A percentile compares a stretch with the other conserved stretches of the same genome.
These are phyloP conservation scores for Nebria brevicollis DNA, from an alignment of 2,888 invertebrate genomes.

Conservation along the genomic window DNA sequence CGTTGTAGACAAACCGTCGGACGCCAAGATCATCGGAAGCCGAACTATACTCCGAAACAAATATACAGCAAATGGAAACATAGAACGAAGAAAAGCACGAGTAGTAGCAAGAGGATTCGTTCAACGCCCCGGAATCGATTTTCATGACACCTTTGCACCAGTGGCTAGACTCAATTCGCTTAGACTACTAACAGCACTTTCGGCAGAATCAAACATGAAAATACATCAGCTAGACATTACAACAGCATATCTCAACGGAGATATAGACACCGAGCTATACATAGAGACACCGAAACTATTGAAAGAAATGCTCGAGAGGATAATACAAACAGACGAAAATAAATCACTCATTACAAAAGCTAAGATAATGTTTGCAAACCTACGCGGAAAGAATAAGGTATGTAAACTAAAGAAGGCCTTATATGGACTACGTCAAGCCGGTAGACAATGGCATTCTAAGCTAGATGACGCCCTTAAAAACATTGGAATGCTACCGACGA, in stretches of 20 bases:
- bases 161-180: slow-evolving; percentile 24
- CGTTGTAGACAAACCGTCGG: slow-evolving; percentile 35
- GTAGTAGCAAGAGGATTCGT: too few species aligned
- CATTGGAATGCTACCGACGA: slow-evolving; percentile 46
- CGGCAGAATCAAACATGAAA: slow-evolving; percentile 32
- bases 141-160: too few species aligned
- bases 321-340: slow-evolving; percentile 20
- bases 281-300: slow-evolving; percentile 48
- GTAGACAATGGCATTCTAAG: slow-evolving; percentile 50
- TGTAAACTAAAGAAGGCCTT: slow-evolving; percentile 50
- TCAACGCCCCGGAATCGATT: too few species aligned
- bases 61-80: too few species aligned
- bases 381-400: slow-evolving; percentile 47
- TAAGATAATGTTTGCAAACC: slow-evolving; percentile 19
- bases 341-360: slow-evolving; percentile 20
- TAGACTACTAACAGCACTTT: slow-evolving; percentile 22
- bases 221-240: slow-evolving; percentile 47
- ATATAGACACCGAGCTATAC: slow-evolving; percentile 46
- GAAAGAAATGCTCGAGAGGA: slow-evolving; percentile 34
- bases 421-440: slow-evolving; percentile 51
- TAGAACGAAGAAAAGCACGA: too few species aligned
- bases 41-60: too few species aligned
- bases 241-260: slow-evolving; percentile 42
- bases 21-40: too few species aligned
- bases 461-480: slow-evolving; percentile 46